Evolutionary conservation across 2,113 vertebrate species (phyloP), one percentile per base, ranked within the genome.

Genomic region (Myrmecophaga tridactyla): DNA sequence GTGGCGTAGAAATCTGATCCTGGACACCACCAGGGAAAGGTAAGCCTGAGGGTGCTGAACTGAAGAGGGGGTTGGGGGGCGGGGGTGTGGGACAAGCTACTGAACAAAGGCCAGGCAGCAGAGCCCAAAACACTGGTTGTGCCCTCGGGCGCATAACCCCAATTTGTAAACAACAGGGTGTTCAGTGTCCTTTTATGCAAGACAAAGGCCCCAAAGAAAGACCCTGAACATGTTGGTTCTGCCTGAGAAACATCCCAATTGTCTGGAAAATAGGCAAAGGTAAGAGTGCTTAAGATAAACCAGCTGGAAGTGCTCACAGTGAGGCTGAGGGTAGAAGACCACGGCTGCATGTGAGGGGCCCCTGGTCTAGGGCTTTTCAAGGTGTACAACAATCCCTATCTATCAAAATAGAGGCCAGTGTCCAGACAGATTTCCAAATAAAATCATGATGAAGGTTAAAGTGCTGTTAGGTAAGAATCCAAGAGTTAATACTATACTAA

Each of bases 141-240:
- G 31, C 23, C 0, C 56, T 94, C 25, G 27, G 80, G 96, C 25
- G 48, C 6, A 95, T 96, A 97, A 96, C 82, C 89, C 91, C 93
- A 97, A 92, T 93, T 95, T 83, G 95, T 92, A 93, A 96, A 95
- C 90, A 96, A 96, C 90, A 78, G 96, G 92, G 91, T 94, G 53
- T 62, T 96, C 39, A 36, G 41, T 43, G 48, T 86, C 81, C 75
- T 87, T 95, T 89, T 89, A 78, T 86, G 25, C 92, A 85, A 96
- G 76, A 97, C 72, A 97, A 94, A 88, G 76, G 62, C 87, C 31
- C n/a, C 41, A 84, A 97, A 91, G 96, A 95, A 96, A 90, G 36
- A 80, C 86, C 78, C 77, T 94, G 51, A 63, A 60, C 20, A 12
- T 21, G 18, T 39, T 86, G 31, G 84, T 94, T 96, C 92, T 96